Percentiles rank a stretch among this genome's conserved stretches.
These are phyloP conservation scores for Odontothrips loti DNA, from an alignment of 2,888 invertebrate species.

Conservation along the genomic window DNA sequence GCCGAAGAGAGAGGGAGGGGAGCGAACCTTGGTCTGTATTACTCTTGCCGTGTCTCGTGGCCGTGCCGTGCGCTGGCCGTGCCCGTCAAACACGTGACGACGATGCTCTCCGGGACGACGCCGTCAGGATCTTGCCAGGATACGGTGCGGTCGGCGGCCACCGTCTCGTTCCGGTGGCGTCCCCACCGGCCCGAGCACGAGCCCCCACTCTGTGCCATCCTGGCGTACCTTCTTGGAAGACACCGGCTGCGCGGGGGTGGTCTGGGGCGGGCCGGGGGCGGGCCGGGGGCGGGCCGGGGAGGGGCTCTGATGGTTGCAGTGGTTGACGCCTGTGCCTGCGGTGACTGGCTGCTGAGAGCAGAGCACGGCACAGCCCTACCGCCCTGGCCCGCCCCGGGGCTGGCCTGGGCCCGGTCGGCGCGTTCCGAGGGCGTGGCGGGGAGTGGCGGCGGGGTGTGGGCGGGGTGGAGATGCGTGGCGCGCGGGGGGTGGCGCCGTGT, in stretches of 20 bases:
- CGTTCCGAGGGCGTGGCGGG: conserved; percentile 35
- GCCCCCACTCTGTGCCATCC: too few relatives aligned
- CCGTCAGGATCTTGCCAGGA: too few relatives aligned
- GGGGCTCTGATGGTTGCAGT: conserved; percentile 21
- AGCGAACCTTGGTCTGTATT: neutral
- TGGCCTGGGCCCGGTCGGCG: conserved; percentile 5
- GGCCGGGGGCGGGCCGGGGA: neutral
- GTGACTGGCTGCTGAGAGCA: conserved; percentile 34
- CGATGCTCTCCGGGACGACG: too few relatives aligned
- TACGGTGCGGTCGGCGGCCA: neutral
- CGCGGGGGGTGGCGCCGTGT: conserved; percentile 38
- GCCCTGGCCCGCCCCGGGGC: conserved; percentile 17
- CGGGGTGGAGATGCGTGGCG: conserved; percentile 45
- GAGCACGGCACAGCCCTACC: neutral
- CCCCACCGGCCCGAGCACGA: neutral
- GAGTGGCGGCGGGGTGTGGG: conserved; percentile 38
- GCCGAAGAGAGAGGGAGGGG: neutral
- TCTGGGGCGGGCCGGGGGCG: neutral
- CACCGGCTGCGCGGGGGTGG: neutral
- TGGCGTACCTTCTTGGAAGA: neutral
- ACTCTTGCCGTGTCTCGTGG: neutral
- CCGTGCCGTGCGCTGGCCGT: neutral
- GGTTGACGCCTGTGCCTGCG: conserved; percentile 19
- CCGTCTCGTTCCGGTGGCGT: too few relatives aligned
- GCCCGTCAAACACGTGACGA: neutral